Evolutionary conservation across 2,797 vertebrate genomes (phyloP), one percentile per base, ranked within the genome.

Genomic region (Tachyglossus aculeatus): DNA sequence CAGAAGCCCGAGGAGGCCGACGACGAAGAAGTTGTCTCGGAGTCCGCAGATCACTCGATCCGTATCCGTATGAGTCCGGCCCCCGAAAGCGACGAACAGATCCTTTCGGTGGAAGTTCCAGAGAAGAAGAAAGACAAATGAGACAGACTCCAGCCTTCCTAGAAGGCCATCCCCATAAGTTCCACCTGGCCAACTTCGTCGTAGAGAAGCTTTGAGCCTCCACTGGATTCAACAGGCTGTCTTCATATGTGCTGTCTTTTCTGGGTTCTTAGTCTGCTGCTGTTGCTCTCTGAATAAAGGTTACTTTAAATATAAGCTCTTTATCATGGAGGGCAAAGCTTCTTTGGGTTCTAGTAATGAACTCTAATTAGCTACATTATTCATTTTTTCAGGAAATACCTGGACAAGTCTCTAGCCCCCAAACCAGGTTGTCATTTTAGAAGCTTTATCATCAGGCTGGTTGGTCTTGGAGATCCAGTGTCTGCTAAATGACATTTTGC

Each of bases 21-120:
- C 0, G 56, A 40, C 21, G 66, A 52, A 5, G 90, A 90, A n/a
- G 60, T 86, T 0, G 43, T 86, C 40, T 83, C 92, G 0, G 82
- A 93, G 67, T 88, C 86, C 0, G 57, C 90, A 0, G 94, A 95
- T 74, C 92, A 82, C 70, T 89, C 91, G 0, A 67, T 96, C 61
- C 36, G 87, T 60, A 89, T 96, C 66, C 84, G 77, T 7, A 88
- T 96, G 88, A 95, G 91, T 21, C 79, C 95, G 0, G 84, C 65
- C 0, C 81, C 78, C 0, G 71, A 86, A 4, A 90, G 91, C 0
- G 64, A 67, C 0, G 95, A 96, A 71, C 93, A 98, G 90, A 67
- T 92, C 29, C 91, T 96, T 3, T 87, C 88, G 0, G 94, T 95
- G 82, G 95, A 96, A 78, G 70, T 92, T 33, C 36, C 48, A 0